Base-by-base conservation (phyloP, 2,113 vertebrate species). In the Lepisosteus osseus region DNA sequence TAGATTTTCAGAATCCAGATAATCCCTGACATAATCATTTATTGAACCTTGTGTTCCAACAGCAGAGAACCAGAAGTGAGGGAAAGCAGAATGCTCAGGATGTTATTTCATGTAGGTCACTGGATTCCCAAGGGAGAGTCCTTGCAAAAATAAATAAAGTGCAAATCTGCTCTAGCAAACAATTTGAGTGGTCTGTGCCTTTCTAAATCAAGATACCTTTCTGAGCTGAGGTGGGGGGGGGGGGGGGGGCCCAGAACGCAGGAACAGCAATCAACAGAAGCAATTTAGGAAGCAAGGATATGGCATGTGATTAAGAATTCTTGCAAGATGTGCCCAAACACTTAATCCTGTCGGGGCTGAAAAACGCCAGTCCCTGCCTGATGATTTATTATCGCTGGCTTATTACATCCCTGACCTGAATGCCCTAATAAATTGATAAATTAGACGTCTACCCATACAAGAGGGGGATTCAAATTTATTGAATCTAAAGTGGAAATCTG, bases 1-100 rank as follows among this genome's bases (percentile, higher is more conserved):
- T 65, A 65, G 42, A 40, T 7, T 57, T 29, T 1, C 41, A 61
- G 14, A 70, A 44, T 61, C 41, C 6, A 14, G 14, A 57, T 44
- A 59, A 69, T 69, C 68, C 68, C 51, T 65, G 42, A 41, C 68
- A 70, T 70, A 61, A 70, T 70, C 29, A 70, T 61, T 56, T 59
- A 59, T 45, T 70, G 68, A 61, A 43, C 68, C 42, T 17, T 8
- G 13, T 70, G 29, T 13, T 70, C 54, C 13, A 29, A 59, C 13
- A 43, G 55, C n/a, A 44, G 40, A 47, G 68, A 65, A 65, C 41
- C 41, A 43, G 62, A 65, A 43, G 29, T 40, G 62, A 65, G 62
- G 41, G 62, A 43, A 40, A 40, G n/a, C 17, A 64, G 62, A 40
- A 64, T 29, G 29, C 15, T 11, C 9, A 12, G 8, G 17, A 65